Evolutionary conservation across 2,797 vertebrate genomes (phyloP).

Genomic region (Chaenodraco wilsoni): DNA sequence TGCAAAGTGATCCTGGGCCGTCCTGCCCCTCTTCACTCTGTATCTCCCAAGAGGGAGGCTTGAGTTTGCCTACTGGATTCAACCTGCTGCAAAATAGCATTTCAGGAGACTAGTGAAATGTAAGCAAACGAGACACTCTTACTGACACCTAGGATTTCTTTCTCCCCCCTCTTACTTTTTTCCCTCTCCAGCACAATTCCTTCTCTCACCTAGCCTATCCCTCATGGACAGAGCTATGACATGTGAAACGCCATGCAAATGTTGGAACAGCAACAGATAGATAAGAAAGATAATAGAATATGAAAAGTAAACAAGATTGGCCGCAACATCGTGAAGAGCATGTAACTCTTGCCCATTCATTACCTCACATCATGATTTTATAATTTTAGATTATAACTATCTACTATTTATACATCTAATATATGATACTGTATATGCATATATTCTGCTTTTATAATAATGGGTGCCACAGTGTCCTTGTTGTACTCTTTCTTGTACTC

Average conservation of each 20-base stretch:
- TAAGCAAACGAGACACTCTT: slow-evolving; percentile 84
- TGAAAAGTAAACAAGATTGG: slow-evolving; percentile 45
- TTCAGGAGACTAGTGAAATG: slow-evolving; percentile 84
- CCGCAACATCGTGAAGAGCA: slow-evolving; percentile 47
- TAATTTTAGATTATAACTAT: not conserved
- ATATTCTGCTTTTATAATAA: not conserved
- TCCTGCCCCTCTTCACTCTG: slow-evolving; percentile 70
- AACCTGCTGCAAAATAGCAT: slow-evolving; percentile 86
- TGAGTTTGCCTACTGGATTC: slow-evolving; percentile 84
- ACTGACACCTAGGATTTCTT: slow-evolving; percentile 78
- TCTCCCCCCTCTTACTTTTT: slow-evolving; percentile 50
- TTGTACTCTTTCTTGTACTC: slow-evolving; percentile 42
- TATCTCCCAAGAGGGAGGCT: slow-evolving; percentile 76
- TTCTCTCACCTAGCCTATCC: slow-evolving; percentile 55
- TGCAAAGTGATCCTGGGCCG: slow-evolving; percentile 78
- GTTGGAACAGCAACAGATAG: slow-evolving; percentile 33
- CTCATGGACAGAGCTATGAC: slow-evolving; percentile 67
- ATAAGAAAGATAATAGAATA: slow-evolving; percentile 24
- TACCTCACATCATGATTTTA: slow-evolving; percentile 17
- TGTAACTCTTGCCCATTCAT: slow-evolving; percentile 18
- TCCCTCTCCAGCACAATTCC: slow-evolving; percentile 61
- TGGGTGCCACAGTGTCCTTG: slow-evolving; percentile 10
- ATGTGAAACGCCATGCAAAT: slow-evolving; percentile 66
- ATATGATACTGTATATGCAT: not conserved
- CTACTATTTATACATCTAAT: not conserved